Percentiles rank a stretch among this genome's conserved stretches.
Conservation (phyloP, 2,113 vertebrate genomes). For the Colius striatus region DNA sequence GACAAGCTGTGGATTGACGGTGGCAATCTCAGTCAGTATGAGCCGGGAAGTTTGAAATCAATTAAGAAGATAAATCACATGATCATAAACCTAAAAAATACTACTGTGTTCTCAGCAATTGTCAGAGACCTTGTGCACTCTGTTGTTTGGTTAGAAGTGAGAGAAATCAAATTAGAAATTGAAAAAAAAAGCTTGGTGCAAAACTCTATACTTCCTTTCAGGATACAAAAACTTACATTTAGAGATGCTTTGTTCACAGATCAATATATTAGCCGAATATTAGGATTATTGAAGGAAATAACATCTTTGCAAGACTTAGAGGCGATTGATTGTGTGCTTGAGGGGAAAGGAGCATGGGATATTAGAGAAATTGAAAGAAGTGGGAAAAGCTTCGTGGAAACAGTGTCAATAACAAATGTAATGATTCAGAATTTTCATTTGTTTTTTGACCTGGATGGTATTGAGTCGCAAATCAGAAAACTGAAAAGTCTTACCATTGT, state of each 20-base stretch:
- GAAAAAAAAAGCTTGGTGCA: background rate
- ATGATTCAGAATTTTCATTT: constrained; percentile 55
- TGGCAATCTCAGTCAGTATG: constrained; percentile 64
- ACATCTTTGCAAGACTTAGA: constrained; percentile 50
- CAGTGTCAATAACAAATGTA: constrained; percentile 3
- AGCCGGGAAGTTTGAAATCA: constrained; percentile 16
- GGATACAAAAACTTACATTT: constrained; percentile 56
- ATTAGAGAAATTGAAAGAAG: fast-evolving
- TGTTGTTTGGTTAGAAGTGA: constrained; percentile 71
- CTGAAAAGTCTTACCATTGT: constrained; percentile 70
- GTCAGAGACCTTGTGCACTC: constrained; percentile 67
- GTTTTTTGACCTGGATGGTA: constrained; percentile 41
- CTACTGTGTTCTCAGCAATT: constrained; percentile 28
- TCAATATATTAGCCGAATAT: background rate
- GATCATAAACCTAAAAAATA: constrained; percentile 47
- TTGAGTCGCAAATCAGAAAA: background rate
- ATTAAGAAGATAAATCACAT: constrained; percentile 61
- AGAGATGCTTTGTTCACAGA: constrained; percentile 59
- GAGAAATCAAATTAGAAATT: background rate
- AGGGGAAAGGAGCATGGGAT: constrained; percentile 53
- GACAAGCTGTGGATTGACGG: constrained; percentile 74
- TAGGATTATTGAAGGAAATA: constrained; percentile 25
- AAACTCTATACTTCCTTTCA: background rate
- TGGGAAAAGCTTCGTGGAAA: constrained; percentile 15
- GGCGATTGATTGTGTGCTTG: constrained; percentile 57